These are phyloP conservation scores for Camponotus vicinus DNA, from an alignment of 1,140 invertebrate genomes.

Conservation along the genomic window DNA sequence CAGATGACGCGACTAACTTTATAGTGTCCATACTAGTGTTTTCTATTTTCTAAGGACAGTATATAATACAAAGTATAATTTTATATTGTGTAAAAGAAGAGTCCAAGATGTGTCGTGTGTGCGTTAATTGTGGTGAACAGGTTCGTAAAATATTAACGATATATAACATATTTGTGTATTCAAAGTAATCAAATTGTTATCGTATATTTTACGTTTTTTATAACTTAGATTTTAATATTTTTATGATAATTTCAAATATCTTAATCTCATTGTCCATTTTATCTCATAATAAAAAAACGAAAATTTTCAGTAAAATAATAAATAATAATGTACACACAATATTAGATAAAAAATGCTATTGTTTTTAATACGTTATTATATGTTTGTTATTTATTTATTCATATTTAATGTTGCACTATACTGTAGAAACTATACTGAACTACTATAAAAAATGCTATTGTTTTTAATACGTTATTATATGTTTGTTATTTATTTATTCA, in stretches of 20 bases:
- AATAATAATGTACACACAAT: not conserved
- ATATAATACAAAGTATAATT: conserved; percentile 5
- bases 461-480: not conserved
- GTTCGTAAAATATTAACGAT: not conserved
- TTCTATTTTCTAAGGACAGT: not conserved
- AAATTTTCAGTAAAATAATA: not conserved
- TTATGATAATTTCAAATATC: not conserved
- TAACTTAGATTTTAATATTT: not conserved
- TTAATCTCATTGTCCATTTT: not conserved
- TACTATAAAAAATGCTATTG: not conserved
- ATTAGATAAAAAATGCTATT: not conserved
- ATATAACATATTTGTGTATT: not conserved
- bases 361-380: not conserved
- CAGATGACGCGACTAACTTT: conserved; percentile 18
- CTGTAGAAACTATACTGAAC: no score
- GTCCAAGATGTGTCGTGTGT: not conserved
- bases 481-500: not conserved
- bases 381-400: not conserved
- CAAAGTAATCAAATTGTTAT: not conserved
- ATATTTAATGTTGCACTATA: not conserved
- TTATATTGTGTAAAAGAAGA: not conserved
- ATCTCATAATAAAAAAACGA: not conserved
- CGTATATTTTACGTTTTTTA: not conserved
- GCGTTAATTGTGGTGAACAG: not conserved
- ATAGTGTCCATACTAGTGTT: no score